Conservation (phyloP, 2,113 vertebrate species). For the Pollimyrus isidori region DNA sequence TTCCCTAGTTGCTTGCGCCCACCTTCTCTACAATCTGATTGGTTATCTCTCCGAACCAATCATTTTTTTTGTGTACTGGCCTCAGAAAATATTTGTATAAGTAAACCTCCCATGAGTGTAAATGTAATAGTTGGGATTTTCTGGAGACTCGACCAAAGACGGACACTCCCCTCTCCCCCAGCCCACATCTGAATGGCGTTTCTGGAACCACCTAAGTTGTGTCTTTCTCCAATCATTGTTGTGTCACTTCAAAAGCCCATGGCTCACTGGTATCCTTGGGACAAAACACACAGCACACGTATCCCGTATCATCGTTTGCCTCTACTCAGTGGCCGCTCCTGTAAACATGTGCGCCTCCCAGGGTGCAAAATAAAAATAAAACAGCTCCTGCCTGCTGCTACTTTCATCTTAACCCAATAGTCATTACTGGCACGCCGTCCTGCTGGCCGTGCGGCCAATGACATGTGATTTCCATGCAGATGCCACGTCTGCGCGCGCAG, state of each 20-base stretch:
- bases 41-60: neutral
- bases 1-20: neutral
- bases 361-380: constrained; percentile 23
- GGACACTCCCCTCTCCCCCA: neutral
- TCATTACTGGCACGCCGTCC: constrained; percentile 15
- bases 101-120: neutral
- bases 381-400: constrained; percentile 25
- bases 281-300: constrained; percentile 21
- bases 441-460: constrained; percentile 20
- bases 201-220: neutral
- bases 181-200: neutral
- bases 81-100: neutral
- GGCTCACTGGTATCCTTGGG: constrained; percentile 19
- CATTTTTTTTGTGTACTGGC: neutral
- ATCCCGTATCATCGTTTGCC: constrained; percentile 1
- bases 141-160: neutral
- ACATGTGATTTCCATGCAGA: constrained; percentile 33
- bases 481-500: constrained; percentile 30
- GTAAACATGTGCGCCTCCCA: constrained; percentile 29
- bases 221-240: neutral
- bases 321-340: constrained; percentile 24
- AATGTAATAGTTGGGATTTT: neutral
- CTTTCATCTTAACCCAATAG: constrained; percentile 32
- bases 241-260: constrained; percentile 7
- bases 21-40: neutral